These are phyloP conservation scores for Ictalurus furcatus DNA, from an alignment of 2,113 vertebrate species.

Conservation along the genomic window DNA sequence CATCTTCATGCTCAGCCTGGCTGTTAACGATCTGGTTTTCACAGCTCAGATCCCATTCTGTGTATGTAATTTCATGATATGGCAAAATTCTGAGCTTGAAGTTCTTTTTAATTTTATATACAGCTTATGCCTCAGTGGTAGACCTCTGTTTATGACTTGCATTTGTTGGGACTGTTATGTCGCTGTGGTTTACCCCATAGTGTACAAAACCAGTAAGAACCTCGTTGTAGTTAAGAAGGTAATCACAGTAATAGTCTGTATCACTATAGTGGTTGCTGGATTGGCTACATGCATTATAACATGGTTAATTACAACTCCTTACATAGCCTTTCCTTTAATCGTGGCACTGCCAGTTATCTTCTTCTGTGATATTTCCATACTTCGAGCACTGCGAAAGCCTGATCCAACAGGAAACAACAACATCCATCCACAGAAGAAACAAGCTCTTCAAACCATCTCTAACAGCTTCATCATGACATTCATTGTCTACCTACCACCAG, in stretches of 20 bases:
- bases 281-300: too few species aligned
- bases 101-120: too few species aligned
- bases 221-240: too few species aligned
- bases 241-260: too few species aligned
- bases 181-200: conserved; percentile 18
- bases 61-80: too few species aligned
- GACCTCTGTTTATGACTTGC: too few species aligned
- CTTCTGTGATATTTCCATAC: conserved; percentile 36
- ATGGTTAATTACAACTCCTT: too few species aligned
- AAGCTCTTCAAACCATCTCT: conserved; percentile 25
- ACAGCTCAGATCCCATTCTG: not conserved
- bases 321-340: too few species aligned
- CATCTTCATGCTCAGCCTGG: conserved; percentile 18
- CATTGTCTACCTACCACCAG: conserved; percentile 30
- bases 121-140: too few species aligned
- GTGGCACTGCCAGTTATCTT: not conserved
- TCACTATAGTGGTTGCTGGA: too few species aligned
- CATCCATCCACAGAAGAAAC: conserved; percentile 47
- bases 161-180: conserved; percentile 37
- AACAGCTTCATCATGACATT: conserved; percentile 38
- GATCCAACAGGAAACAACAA: conserved; percentile 13
- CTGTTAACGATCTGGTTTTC: conserved; percentile 15
- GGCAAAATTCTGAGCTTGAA: too few species aligned
- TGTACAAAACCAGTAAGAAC: conserved; percentile 33
- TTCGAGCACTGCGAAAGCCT: conserved; percentile 20